Percentiles rank a stretch among this genome's conserved stretches.
Conservation (phyloP, 2,113 vertebrate species). For the Grallaria varia region DNA sequence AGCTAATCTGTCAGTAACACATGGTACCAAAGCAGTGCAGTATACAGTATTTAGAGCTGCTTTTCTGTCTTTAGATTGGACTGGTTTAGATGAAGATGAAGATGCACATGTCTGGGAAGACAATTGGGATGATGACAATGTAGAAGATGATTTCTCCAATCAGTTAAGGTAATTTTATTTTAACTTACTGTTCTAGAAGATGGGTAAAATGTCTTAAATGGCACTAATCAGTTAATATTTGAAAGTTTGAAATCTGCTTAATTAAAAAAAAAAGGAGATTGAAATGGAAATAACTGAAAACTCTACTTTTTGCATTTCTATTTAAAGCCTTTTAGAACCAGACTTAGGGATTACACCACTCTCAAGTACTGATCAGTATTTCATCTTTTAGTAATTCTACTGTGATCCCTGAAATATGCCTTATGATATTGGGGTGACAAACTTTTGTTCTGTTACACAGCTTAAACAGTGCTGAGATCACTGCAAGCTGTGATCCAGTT, state of each 20-base stretch:
- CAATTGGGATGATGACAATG: slow-evolving; percentile 99
- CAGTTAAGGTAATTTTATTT: slow-evolving; percentile 85
- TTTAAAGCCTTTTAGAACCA: not conserved
- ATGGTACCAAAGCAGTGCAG: not conserved
- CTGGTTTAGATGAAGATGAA: slow-evolving; percentile 96
- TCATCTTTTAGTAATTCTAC: not conserved
- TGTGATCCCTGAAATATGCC: not conserved
- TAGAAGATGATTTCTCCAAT: slow-evolving; percentile 98
- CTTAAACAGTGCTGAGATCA: not conserved
- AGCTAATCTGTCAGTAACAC: not conserved
- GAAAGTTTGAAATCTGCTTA: not conserved
- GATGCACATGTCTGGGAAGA: slow-evolving; percentile 99
- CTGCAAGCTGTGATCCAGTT: not conserved
- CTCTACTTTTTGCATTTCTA: not conserved
- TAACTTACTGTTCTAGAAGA: not conserved
- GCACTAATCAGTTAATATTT: not conserved
- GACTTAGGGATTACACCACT: not conserved
- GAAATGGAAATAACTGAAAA: not conserved
- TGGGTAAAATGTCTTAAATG: not conserved
- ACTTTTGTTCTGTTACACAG: not conserved
- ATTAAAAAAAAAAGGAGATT: not conserved
- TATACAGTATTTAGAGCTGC: not conserved
- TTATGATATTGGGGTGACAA: not conserved
- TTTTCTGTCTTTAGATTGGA: slow-evolving; percentile 85
- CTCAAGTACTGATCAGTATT: not conserved